Percentiles rank a stretch among this genome's conserved stretches.
These are phyloP conservation scores for Clistopyga incitator DNA, from an alignment of 2,888 invertebrate species.

Conservation along the genomic window DNA sequence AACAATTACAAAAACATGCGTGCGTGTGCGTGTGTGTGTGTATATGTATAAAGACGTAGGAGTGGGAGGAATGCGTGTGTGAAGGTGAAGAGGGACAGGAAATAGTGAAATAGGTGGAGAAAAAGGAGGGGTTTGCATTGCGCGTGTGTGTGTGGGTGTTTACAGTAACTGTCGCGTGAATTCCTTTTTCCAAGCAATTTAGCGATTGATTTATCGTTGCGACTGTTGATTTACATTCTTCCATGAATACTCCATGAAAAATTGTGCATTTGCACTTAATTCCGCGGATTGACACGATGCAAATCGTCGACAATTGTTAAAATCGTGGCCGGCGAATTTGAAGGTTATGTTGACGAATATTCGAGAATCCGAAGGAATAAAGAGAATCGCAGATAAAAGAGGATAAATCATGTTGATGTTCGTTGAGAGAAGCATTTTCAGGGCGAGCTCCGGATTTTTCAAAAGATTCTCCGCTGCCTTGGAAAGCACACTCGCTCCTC, in stretches of 20 bases:
- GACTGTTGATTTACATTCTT: background rate
- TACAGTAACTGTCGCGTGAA: too few species aligned
- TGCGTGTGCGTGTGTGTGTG: too few species aligned
- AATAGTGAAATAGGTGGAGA: too few species aligned
- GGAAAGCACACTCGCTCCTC: conserved; percentile 24
- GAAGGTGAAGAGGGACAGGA: too few species aligned
- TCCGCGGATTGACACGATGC: background rate
- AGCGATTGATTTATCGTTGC: background rate
- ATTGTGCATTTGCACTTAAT: background rate
- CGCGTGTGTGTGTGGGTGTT: too few species aligned
- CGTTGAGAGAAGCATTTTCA: conserved; percentile 44
- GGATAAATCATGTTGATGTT: conserved; percentile 44
- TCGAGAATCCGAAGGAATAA: background rate
- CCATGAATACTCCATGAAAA: background rate
- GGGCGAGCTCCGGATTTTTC: conserved; percentile 5
- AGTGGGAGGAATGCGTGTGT: too few species aligned
- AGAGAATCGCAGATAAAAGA: background rate
- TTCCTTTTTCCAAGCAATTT: too few species aligned
- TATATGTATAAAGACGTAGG: too few species aligned
- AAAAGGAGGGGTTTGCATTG: too few species aligned
- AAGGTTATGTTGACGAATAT: conserved; percentile 6
- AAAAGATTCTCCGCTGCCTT: conserved; percentile 17
- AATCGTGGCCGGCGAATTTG: background rate
- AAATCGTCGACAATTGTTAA: background rate
- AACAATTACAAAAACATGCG: too few species aligned